Conservation (phyloP, 2,797 vertebrate species). For the Heliangelus exortis region DNA sequence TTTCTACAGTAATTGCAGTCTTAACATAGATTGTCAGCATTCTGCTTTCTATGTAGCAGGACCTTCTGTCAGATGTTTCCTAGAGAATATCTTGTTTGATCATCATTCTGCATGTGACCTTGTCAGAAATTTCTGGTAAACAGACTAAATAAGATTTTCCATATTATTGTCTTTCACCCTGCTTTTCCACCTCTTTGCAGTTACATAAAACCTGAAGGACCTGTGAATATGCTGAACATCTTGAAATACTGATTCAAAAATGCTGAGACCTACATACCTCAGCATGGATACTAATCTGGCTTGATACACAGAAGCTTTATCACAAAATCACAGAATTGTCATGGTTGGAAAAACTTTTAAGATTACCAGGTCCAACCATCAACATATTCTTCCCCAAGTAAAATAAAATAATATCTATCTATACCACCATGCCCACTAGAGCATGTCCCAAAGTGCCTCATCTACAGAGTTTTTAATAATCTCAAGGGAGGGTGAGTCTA, state of each 20-base stretch:
- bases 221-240: not conserved
- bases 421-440: no score
- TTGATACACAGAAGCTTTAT: fast-evolving
- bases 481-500: no score
- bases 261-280: not conserved
- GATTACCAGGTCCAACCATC: no score
- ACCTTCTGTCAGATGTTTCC: not conserved
- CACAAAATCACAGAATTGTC: no score
- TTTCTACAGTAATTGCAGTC: not conserved
- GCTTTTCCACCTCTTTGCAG: not conserved
- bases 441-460: no score
- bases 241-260: not conserved
- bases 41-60: not conserved
- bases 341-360: no score
- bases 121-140: not conserved
- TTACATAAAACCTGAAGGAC: not conserved
- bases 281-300: not conserved
- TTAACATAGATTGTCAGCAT: not conserved
- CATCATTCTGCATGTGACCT: not conserved
- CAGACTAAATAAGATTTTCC: not conserved
- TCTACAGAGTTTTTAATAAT: no score
- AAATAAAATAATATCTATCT: no score
- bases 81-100: not conserved
- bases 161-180: not conserved
- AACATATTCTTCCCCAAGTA: no score